Conservation (phyloP, 2,797 vertebrate species). For the Molossus molossus region DNA sequence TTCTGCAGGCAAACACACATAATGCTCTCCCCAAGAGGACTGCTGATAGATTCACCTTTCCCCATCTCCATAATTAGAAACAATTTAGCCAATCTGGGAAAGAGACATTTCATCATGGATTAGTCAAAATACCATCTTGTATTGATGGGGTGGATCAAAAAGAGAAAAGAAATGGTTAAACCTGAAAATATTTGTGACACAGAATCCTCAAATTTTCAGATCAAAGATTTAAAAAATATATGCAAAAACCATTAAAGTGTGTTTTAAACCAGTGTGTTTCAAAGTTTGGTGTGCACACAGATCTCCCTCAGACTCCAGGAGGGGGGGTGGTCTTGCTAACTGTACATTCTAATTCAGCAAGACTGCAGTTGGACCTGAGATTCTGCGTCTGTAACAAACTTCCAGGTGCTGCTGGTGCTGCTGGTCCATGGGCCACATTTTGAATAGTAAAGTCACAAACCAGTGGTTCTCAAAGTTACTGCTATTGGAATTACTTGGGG, state of each 20-base stretch:
- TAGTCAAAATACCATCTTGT: slow-evolving; percentile 40
- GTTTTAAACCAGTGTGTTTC: background rate
- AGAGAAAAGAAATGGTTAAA: background rate
- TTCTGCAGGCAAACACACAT: slow-evolving; percentile 27
- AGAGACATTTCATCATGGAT: slow-evolving; percentile 35
- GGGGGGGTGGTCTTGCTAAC: background rate
- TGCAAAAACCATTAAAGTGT: background rate
- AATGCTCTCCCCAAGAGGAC: background rate
- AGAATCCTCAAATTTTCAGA: background rate
- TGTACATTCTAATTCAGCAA: background rate
- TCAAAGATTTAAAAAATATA: background rate
- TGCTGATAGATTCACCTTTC: slow-evolving; percentile 39
- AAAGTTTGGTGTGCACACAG: background rate
- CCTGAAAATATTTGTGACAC: slow-evolving; percentile 20
- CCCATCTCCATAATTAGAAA: slow-evolving; percentile 43
- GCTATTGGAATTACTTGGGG: background rate
- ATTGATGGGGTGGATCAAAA: background rate
- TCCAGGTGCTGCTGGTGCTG: background rate
- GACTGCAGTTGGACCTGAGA: background rate
- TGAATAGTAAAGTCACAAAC: background rate
- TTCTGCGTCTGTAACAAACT: background rate
- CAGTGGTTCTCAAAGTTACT: background rate
- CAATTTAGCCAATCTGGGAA: background rate
- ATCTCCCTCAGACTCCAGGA: background rate
- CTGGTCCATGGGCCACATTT: background rate